A percentile compares a stretch with the other conserved stretches of the same genome.
Evolutionary conservation across 1,140 invertebrate species (phyloP).

Genomic region (Caenorhabditis inopinata): DNA sequence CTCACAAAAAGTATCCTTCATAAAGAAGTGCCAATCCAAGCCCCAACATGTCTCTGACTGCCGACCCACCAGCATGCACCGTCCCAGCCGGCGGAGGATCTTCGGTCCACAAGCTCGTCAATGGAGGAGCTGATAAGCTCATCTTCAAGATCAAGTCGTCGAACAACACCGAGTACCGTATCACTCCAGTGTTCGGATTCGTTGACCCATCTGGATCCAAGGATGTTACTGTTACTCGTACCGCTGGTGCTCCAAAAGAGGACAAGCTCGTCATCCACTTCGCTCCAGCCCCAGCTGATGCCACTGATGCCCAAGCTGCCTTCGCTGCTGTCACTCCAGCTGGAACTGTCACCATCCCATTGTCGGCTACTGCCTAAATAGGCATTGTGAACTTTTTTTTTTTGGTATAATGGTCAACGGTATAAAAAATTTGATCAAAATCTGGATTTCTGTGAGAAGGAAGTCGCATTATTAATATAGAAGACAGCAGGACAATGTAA

Average conservation of each 20-base stretch:
- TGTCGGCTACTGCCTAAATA: constrained; percentile 40
- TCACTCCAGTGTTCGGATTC: constrained; percentile 59
- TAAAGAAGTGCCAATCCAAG: neutral
- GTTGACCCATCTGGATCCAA: constrained; percentile 49
- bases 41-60: neutral
- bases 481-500: too few relatives aligned
- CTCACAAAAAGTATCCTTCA: neutral
- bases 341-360: constrained; percentile 51
- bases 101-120: constrained; percentile 52
- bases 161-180: constrained; percentile 59
- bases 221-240: constrained; percentile 51
- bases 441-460: too few relatives aligned
- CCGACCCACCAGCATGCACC: constrained; percentile 9
- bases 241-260: constrained; percentile 55
- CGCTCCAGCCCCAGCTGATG: constrained; percentile 49
- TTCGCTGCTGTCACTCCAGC: constrained; percentile 50
- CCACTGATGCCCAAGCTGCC: constrained; percentile 49
- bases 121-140: constrained; percentile 47
- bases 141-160: constrained; percentile 61
- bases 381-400: neutral
- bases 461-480: too few relatives aligned
- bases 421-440: too few relatives aligned
- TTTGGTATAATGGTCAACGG: neutral
- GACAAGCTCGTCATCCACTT: constrained; percentile 56
- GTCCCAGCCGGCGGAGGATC: constrained; percentile 47